Percentiles rank a stretch among this genome's conserved stretches.
Conservation (phyloP, 37 sponge, comb jelly and placozoan genomes). For the Halichondria panicea region DNA sequence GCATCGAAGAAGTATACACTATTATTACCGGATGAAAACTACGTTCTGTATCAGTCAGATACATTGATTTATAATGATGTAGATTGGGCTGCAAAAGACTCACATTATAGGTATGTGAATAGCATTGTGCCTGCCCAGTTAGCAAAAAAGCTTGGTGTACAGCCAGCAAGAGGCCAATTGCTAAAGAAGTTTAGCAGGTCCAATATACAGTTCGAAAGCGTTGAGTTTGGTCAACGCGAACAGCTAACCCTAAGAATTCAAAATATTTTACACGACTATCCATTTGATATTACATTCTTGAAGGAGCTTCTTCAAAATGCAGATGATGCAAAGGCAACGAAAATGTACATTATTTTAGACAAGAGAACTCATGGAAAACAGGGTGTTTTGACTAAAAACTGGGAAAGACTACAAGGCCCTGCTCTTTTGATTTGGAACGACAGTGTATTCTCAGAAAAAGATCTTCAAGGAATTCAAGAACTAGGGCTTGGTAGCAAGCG, state of each 20-base stretch:
- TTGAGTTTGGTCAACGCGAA: conserved; percentile 20
- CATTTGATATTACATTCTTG: conserved; percentile 16
- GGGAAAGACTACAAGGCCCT: conserved; percentile 68
- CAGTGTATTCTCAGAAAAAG: conserved; percentile 39
- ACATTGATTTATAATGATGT: conserved; percentile 53
- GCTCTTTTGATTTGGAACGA: conserved; percentile 68
- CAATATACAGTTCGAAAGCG: neutral
- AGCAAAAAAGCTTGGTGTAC: conserved; percentile 32
- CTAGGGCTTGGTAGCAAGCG: conserved; percentile 69
- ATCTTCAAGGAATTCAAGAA: conserved; percentile 61
- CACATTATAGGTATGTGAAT: conserved; percentile 7
- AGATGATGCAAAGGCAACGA: conserved; percentile 72
- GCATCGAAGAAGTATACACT: neutral
- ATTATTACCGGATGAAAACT: conserved; percentile 35
- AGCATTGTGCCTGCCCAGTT: conserved; percentile 13
- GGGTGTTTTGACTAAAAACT: conserved; percentile 23
- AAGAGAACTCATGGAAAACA: conserved; percentile 11
- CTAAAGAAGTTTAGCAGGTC: conserved; percentile 20
- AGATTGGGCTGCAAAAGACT: conserved; percentile 22
- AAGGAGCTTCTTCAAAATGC: conserved; percentile 73
- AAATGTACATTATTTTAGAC: conserved; percentile 59
- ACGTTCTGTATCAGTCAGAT: conserved; percentile 12
- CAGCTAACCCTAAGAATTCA: conserved; percentile 16
- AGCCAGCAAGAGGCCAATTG: conserved; percentile 29
- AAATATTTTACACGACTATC: conserved; percentile 25